These are phyloP conservation scores for Hepsetus odoe DNA, from an alignment of 2,113 vertebrate genomes.

Conservation along the genomic window DNA sequence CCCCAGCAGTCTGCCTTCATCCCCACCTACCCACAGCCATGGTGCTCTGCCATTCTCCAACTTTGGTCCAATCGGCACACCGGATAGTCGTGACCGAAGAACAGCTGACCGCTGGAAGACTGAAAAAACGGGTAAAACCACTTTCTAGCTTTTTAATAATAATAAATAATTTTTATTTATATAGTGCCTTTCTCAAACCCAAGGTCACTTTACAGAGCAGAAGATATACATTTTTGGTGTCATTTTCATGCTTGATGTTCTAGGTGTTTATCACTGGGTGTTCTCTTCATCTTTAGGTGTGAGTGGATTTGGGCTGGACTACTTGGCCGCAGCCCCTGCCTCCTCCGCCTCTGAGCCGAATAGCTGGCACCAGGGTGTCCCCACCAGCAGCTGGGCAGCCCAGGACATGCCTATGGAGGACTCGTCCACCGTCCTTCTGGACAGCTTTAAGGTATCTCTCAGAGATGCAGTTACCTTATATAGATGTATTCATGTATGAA, in stretches of 20 bases:
- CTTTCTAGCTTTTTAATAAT: too few species aligned
- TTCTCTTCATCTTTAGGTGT: constrained; percentile 69
- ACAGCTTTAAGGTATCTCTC: constrained; percentile 91
- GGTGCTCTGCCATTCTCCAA: constrained; percentile 90
- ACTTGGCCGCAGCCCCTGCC: constrained; percentile 81
- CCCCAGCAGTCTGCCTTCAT: constrained; percentile 96
- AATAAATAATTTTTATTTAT: too few species aligned
- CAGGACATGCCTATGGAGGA: constrained; percentile 92
- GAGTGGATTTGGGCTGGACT: constrained; percentile 92
- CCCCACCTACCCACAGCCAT: constrained; percentile 95
- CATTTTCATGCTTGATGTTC: background rate
- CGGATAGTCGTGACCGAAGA: constrained; percentile 91
- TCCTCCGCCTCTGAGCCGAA: constrained; percentile 80
- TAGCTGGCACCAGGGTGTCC: constrained; percentile 87
- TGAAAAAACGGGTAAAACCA: constrained; percentile 85
- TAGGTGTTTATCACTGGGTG: background rate
- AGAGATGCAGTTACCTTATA: background rate
- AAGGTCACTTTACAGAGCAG: too few species aligned
- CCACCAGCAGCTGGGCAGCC: constrained; percentile 84
- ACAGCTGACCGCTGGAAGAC: constrained; percentile 92
- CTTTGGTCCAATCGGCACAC: constrained; percentile 95
- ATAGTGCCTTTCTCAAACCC: too few species aligned
- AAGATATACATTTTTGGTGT: background rate
- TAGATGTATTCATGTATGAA: too few species aligned
- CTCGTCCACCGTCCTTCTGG: constrained; percentile 91